phyloP scores from a whole-genome alignment of 2,797 vertebrate genomes.

The Chaetophractus vellerosus region DNA sequence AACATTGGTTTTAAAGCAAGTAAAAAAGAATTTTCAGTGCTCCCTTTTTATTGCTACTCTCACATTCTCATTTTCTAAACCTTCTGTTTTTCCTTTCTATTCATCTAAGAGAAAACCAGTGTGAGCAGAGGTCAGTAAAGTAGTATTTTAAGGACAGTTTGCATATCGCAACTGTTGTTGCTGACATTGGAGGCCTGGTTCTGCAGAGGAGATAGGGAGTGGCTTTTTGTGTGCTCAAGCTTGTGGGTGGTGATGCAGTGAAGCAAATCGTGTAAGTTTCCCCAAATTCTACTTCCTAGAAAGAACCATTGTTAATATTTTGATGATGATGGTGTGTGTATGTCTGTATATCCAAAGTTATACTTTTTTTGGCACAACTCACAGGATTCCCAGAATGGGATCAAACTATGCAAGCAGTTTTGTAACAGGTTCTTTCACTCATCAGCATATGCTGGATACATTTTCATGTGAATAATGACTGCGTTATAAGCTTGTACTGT shows the following conservation, averaged over 20 bases:
- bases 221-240: background rate
- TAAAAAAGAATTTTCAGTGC: slow-evolving; percentile 4
- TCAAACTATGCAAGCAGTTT: background rate
- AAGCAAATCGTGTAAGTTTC: background rate
- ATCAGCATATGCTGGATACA: background rate
- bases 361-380: background rate
- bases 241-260: background rate
- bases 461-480: background rate
- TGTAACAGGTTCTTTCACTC: background rate
- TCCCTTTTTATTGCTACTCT: slow-evolving; percentile 20
- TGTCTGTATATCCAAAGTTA: rapidly evolving
- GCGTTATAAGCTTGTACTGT: background rate
- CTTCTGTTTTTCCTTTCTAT: background rate
- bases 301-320: background rate
- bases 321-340: background rate
- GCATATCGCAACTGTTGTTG: background rate
- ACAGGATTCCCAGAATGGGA: background rate
- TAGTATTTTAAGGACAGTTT: background rate
- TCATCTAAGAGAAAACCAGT: slow-evolving; percentile 9
- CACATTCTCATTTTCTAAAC: slow-evolving; percentile 62
- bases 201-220: background rate
- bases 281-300: background rate
- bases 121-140: background rate
- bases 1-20: slow-evolving; percentile 40
- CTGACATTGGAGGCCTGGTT: background rate